Base-by-base conservation (phyloP, 2,797 vertebrate species). In the Fundulus diaphanus region DNA sequence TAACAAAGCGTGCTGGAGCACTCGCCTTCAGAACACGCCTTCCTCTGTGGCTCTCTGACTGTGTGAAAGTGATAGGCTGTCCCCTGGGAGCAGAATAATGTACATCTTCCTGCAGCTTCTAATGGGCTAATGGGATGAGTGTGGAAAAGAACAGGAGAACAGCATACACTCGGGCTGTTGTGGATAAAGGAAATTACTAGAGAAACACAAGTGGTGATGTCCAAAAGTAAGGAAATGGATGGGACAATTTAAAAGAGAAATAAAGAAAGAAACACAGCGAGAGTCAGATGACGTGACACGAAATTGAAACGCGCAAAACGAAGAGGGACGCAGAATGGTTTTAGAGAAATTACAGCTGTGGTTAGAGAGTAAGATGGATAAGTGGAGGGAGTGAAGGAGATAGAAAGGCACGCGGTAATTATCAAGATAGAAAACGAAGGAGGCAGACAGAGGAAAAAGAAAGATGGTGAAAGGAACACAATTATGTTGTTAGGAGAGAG, bases 111-210 rank as follows among this genome's bases (percentile, higher is more conserved):
- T 81, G 81, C 81, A 81, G 88, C 80, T 74, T 84, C 87, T 92
- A 91, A 92, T 91, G 88, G 88, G 84, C 87, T 92, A 90, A 92
- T 91, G 89, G 90, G 82, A 29, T 80, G 85, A 85, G 77, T 49
- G 82, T 73, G 78, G 86, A 78, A 79, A 85, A 74, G 73, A 81
- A 76, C 63, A 74, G 81, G 71, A 80, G 80, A 78, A 29, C 72
- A 79, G 83, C 73, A 65, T 87, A 70, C 78, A 78, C 68, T 83
- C n/a, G 56, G 78, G 81, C 73, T 71, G 57, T 52, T 81, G 71
- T 4, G 22, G 83, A 83, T 54, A 68, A 72, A 49, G 52, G 56
- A 52, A 83, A 83, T 79, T 57, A 20, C 16, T 51, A 59, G 52
- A 74, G 70, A 81, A 76, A 61, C 15, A 0, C 8, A 8, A n/a